Base-by-base conservation (phyloP, 2,888 invertebrate species). In the Oasisia sp. region DNA sequence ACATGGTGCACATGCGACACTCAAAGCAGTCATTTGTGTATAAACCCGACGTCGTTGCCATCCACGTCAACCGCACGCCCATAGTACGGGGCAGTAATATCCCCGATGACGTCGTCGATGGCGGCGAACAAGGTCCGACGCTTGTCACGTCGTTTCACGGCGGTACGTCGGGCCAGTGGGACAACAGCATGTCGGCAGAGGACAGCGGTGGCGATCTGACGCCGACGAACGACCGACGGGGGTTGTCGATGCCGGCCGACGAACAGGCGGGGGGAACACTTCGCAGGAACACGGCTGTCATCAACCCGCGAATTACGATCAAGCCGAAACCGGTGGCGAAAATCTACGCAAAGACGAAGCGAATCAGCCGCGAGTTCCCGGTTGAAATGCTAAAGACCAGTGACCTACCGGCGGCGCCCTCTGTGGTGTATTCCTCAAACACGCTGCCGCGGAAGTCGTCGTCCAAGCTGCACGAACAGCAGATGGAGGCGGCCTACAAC, bases 161-260 rank as follows among this genome's bases (percentile, higher is more conserved):
- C 9, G 56, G 32, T 14, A 50, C 8, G 50, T 74, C 27, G 19
- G 74, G 74, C 7, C 74, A 94, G 94, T 89, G 94, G 98, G 98
- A 98, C 97, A 98, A 95, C 96, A 97, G 93, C 97, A 98, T 94
- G 98, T 98, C 93, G 14, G 93, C 93, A 91, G 92, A n/a, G 32
- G 56, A 90, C 11, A 89, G 45, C 98, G 98, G 98, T 95, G 98
- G 98, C 32, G 98, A 98, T 96, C 98, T 98, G 94, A 98, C 98
- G 58, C 98, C 98, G 27, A 98, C 98, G 91, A 98, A 98, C 95
- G 98, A 98, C 96, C 93, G 93, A 92, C 92, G 90, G 89, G 91
- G 91, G 56, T 90, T 92, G 74, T 19, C 74, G n/a, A 19, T 74
- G 19, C 3, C 27, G 3, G 27, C 74, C 74, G 27, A 74, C 7